Conservation (phyloP, 2,888 invertebrate species). For the Oscheius sp. region DNA sequence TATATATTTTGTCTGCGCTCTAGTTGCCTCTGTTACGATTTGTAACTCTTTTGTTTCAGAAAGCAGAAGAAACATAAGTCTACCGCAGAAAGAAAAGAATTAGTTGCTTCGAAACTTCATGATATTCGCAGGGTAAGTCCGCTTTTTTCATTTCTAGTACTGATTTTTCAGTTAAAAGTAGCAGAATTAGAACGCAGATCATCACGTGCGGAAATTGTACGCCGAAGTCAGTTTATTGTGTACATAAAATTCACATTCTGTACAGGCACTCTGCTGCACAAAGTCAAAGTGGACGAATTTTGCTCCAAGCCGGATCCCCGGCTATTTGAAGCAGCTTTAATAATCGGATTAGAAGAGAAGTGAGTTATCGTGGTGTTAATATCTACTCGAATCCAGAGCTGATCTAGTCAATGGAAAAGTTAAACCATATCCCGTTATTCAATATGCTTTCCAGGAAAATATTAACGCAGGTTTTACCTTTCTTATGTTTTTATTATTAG, state of each 20-base stretch:
- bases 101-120: conserved; percentile 11
- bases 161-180: neutral
- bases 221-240: conserved; percentile 23
- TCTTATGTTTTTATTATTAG: neutral
- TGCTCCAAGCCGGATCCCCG: conserved; percentile 11
- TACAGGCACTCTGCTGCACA: conserved; percentile 22
- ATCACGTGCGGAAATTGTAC: conserved; percentile 25
- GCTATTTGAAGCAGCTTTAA: conserved; percentile 22
- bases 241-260: neutral
- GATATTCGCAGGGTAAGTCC: neutral
- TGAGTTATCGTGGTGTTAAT: neutral
- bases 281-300: conserved; percentile 27
- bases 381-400: neutral
- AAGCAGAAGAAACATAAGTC: conserved; percentile 17
- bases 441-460: conserved; percentile 14
- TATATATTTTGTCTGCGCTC: neutral
- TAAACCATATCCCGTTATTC: conserved; percentile 4
- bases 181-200: conserved; percentile 22
- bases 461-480: neutral
- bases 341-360: conserved; percentile 14
- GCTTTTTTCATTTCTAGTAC: neutral
- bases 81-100: neutral
- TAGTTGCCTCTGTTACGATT: neutral
- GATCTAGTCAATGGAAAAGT: neutral
- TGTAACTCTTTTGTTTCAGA: neutral